A percentile compares a stretch with the other conserved stretches of the same genome.
Conservation (phyloP, 92 coral and sea anemone species). For the Zoanthus solanderi region DNA sequence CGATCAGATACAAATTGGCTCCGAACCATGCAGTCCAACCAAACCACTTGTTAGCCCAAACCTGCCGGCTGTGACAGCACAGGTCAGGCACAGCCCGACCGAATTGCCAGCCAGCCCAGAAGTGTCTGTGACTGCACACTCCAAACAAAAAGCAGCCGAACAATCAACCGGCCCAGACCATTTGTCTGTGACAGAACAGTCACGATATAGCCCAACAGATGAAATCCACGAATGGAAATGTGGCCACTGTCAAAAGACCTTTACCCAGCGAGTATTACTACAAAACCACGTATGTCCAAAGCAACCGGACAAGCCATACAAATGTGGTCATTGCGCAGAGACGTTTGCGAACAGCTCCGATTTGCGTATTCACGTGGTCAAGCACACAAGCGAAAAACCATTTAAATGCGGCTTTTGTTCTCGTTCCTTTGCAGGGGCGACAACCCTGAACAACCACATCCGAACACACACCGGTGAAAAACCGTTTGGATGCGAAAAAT, state of each 20-base stretch:
- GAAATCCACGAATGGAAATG: constrained; percentile 80
- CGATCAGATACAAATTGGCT: neutral
- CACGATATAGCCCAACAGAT: constrained; percentile 22
- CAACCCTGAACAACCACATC: constrained; percentile 92
- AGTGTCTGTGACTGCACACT: constrained; percentile 21
- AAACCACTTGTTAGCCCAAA: constrained; percentile 30
- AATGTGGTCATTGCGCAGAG: constrained; percentile 88
- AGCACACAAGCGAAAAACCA: constrained; percentile 91
- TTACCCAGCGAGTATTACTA: constrained; percentile 83
- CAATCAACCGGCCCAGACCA: neutral
- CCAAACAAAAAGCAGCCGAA: neutral
- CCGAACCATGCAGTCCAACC: constrained; percentile 29
- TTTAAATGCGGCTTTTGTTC: constrained; percentile 97
- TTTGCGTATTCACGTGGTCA: constrained; percentile 91
- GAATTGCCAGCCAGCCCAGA: constrained; percentile 9
- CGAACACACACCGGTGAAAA: constrained; percentile 97
- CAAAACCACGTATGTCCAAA: constrained; percentile 88
- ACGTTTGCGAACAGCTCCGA: constrained; percentile 87
- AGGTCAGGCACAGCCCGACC: neutral
- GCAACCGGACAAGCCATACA: constrained; percentile 84
- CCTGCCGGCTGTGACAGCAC: constrained; percentile 2
- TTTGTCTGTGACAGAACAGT: neutral
- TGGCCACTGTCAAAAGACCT: constrained; percentile 88
- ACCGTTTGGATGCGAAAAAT: constrained; percentile 85
- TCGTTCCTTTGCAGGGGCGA: constrained; percentile 91